These are phyloP conservation scores for Lithobates pipiens DNA, from an alignment of 2,797 vertebrate species.

Conservation along the genomic window DNA sequence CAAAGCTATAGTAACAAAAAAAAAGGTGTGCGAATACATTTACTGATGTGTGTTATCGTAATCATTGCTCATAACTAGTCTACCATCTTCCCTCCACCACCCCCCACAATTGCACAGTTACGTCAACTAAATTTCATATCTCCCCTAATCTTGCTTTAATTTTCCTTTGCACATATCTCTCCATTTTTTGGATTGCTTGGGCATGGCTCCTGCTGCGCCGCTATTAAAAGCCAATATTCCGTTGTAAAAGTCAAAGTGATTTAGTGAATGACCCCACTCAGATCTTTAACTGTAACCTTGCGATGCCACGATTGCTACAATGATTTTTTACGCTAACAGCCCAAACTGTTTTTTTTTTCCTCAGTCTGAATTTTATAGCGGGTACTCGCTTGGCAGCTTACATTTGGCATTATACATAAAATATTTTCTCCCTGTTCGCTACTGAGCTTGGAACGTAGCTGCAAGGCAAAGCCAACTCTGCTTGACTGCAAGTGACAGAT, in stretches of 20 bases:
- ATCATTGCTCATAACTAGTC: too few species aligned
- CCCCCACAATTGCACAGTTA: too few species aligned
- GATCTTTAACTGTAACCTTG: conserved; percentile 28
- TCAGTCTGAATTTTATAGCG: conserved; percentile 24
- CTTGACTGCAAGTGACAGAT: conserved; percentile 56
- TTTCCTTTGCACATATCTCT: conserved; percentile 27
- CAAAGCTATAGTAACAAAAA: too few species aligned
- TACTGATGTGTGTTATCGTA: too few species aligned
- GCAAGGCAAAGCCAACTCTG: neutral
- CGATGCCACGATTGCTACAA: conserved; percentile 12
- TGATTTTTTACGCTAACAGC: conserved; percentile 32
- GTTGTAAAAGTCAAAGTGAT: conserved; percentile 39
- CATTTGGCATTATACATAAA: conserved; percentile 45
- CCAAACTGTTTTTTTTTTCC: neutral
- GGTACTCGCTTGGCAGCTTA: conserved; percentile 54
- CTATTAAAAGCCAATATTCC: conserved; percentile 48
- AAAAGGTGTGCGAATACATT: too few species aligned
- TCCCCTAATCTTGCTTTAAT: neutral
- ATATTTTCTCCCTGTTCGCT: neutral
- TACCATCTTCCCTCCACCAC: too few species aligned
- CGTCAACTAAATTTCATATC: too few species aligned
- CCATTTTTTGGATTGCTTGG: conserved; percentile 4
- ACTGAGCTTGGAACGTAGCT: neutral
- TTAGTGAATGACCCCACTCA: conserved; percentile 39
- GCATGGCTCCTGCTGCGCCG: neutral